These are phyloP conservation scores for Epinotia ramella DNA, from an alignment of 2,888 invertebrate species.

Conservation along the genomic window DNA sequence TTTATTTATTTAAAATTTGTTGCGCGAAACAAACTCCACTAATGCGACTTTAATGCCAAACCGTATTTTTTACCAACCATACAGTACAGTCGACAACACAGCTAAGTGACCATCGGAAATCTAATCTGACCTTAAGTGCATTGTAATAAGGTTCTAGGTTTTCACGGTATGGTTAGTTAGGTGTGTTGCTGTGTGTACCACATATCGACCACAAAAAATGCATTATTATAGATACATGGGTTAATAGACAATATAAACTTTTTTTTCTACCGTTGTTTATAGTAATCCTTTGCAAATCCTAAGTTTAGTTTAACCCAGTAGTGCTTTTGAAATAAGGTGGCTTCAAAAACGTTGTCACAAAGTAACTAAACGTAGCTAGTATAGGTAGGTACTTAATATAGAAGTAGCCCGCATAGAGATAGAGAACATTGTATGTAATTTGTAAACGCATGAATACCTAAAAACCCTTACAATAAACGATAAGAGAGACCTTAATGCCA, in stretches of 20 bases:
- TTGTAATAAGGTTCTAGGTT: no score
- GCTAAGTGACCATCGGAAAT: no score
- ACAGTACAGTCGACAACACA: no score
- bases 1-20: background rate
- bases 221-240: background rate
- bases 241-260: background rate
- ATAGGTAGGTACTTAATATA: no score
- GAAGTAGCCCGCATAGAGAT: constrained; percentile 36
- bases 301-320: background rate
- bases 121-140: no score
- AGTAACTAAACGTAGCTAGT: background rate
- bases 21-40: background rate
- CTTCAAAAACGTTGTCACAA: constrained; percentile 9
- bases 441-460: constrained; percentile 39
- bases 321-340: background rate
- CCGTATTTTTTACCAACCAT: background rate
- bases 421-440: constrained; percentile 15
- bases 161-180: no score
- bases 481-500: constrained; percentile 1
- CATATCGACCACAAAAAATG: no score
- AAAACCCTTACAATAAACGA: constrained; percentile 36
- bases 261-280: background rate
- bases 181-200: no score
- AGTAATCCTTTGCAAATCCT: no score
- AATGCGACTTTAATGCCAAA: background rate